Base-by-base conservation (phyloP, 2,888 invertebrate species). In the Drosophila subquinaria region DNA sequence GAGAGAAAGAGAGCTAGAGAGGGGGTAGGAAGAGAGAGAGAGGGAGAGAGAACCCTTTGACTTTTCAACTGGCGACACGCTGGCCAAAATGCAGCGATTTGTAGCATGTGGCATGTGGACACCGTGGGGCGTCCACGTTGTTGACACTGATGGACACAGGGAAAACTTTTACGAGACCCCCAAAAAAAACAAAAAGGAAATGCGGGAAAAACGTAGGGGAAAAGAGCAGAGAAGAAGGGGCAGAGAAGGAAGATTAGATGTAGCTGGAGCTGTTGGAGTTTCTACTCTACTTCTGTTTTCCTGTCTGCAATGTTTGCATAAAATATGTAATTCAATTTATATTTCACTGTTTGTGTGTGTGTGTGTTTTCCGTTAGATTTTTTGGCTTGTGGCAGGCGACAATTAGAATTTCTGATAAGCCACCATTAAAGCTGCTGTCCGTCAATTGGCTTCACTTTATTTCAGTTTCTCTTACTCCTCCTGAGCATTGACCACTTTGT, bases 351-450 rank as follows among this genome's bases (percentile, higher is more conserved):
- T 11, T 40, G 23, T 51, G 35, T 52, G 40, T 15, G 38, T 63
- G 13, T 48, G n/a, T 33, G 17, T 43, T 48, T 45, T 52, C 38
- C 36, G 38, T 27, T 35, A 36, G 61, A 11, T 27, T 45, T 60
- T 60, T 77, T 73, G 65, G 72, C 56, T 71, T 69, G 65, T 79
- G 65, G 79, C 88, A 75, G 64, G 80, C 76, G 76, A 70, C 80
- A 76, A 90, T 87, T 87, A 87, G 87, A 90, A 81, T 87, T 87
- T 84, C 70, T 84, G 90, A 90, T 87, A 89, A 89, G 90, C 74
- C 65, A 48, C 56, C 53, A 64, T 87, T 81, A 84, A 81, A 81
- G 75, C 85, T 59, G 63, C 65, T 74, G 83, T 65, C 66, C 67
- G 71, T 83, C 89, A 76, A 73, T 71, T 51, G 68, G 13, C 47